phyloP scores from a whole-genome alignment of 1,140 invertebrate genomes.

The Himalopsyche phryganea region DNA sequence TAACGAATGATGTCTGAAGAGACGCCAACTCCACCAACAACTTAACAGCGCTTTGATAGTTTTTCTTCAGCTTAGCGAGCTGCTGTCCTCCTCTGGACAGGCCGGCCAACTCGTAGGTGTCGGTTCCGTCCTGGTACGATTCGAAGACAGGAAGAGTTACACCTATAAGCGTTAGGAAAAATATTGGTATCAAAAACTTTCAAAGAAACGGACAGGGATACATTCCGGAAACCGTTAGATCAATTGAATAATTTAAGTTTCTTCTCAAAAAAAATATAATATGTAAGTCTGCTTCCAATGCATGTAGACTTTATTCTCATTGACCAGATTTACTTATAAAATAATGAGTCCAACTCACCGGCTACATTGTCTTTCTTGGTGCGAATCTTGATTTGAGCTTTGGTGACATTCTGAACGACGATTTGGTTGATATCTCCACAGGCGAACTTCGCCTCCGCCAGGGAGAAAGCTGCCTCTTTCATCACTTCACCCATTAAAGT shows the following conservation, averaged over 20 bases:
- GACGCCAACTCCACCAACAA: conserved; percentile 92
- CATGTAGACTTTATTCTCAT: too few relatives aligned
- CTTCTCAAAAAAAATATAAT: too few relatives aligned
- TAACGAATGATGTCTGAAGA: conserved; percentile 94
- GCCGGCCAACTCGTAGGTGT: conserved; percentile 91
- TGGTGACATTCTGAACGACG: conserved; percentile 98
- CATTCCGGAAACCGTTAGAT: too few relatives aligned
- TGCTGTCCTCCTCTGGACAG: conserved; percentile 93
- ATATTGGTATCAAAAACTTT: not conserved
- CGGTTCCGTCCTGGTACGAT: conserved; percentile 90
- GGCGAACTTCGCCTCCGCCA: conserved; percentile 98
- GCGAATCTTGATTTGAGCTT: conserved; percentile 97
- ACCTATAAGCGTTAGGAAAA: conserved; percentile 48
- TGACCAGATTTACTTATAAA: too few relatives aligned
- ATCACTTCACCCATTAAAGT: conserved; percentile 99
- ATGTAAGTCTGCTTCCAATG: too few relatives aligned
- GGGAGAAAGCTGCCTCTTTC: conserved; percentile 98
- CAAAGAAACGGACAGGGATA: too few relatives aligned
- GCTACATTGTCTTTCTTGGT: conserved; percentile 99
- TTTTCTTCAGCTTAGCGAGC: conserved; percentile 91
- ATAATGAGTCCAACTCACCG: conserved; percentile 53
- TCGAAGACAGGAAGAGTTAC: conserved; percentile 95
- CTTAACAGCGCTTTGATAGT: conserved; percentile 89
- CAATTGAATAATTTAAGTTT: too few relatives aligned
- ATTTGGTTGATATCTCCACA: conserved; percentile 98